Percentiles rank a stretch among this genome's conserved stretches.
Evolutionary conservation across 2,888 invertebrate genomes (phyloP).

Genomic region (Bhutanitis thaidina): DNA sequence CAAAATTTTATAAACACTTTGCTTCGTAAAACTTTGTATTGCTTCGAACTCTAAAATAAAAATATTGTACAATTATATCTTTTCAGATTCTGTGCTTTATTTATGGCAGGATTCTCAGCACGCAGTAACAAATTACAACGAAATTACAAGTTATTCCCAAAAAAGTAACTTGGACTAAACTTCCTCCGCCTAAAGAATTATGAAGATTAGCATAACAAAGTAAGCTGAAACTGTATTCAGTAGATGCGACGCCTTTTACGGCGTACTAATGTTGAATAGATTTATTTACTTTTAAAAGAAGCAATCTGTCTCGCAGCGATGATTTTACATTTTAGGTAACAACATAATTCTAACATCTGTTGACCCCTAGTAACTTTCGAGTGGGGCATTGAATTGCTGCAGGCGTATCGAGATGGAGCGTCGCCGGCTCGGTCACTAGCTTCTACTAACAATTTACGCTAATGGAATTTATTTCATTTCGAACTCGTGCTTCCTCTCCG

Average conservation of each 20-base stretch:
- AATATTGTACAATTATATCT: no score
- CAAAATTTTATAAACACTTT: constrained; percentile 18
- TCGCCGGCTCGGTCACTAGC: constrained; percentile 44
- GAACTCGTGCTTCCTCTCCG: constrained; percentile 38
- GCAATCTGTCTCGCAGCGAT: constrained; percentile 17
- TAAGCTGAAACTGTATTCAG: constrained; percentile 67
- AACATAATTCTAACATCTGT: constrained; percentile 20
- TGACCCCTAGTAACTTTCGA: constrained; percentile 9
- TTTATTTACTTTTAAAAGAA: constrained; percentile 29
- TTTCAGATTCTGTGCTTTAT: constrained; percentile 21
- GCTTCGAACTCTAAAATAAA: no score
- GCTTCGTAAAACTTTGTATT: no score
- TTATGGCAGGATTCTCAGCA: constrained; percentile 44
- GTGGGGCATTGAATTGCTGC: constrained; percentile 9
- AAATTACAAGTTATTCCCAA: constrained; percentile 74
- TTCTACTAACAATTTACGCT: constrained; percentile 62
- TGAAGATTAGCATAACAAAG: constrained; percentile 79
- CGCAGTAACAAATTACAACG: constrained; percentile 64
- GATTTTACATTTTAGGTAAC: constrained; percentile 29
- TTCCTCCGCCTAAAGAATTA: constrained; percentile 73
- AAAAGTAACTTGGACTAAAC: constrained; percentile 66
- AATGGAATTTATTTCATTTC: constrained; percentile 72
- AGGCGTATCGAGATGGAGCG: constrained; percentile 26
- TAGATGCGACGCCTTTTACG: constrained; percentile 61
- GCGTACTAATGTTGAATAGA: constrained; percentile 48